Evolutionary conservation across 2,888 invertebrate species (phyloP).

Genomic region (Tenodera sinensis): DNA sequence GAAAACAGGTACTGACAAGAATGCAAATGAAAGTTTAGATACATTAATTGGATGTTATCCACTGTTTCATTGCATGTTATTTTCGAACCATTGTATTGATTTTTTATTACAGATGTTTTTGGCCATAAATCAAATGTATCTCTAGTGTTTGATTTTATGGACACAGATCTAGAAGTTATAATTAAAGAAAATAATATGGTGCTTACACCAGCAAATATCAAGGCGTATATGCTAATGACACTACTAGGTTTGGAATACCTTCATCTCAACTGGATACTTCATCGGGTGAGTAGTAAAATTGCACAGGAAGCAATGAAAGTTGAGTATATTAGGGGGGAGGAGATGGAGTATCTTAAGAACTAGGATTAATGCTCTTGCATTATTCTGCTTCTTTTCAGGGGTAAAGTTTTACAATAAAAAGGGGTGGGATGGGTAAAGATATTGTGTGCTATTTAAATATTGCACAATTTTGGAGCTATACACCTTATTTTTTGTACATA

Average conservation of each 20-base stretch:
- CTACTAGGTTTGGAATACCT: slow-evolving; percentile 91
- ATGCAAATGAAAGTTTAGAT: too few species aligned
- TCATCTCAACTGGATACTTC: slow-evolving; percentile 93
- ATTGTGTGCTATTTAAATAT: too few species aligned
- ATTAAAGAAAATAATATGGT: slow-evolving; percentile 86
- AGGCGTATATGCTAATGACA: slow-evolving; percentile 94
- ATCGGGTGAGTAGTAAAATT: slow-evolving; percentile 62
- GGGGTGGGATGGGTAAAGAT: too few species aligned
- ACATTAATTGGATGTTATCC: neutral
- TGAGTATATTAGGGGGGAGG: too few species aligned
- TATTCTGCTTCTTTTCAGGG: too few species aligned
- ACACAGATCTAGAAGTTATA: slow-evolving; percentile 95
- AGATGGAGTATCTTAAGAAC: too few species aligned
- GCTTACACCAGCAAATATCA: slow-evolving; percentile 87
- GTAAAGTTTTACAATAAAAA: too few species aligned
- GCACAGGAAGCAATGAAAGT: too few species aligned
- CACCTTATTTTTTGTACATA: too few species aligned
- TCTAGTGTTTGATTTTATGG: slow-evolving; percentile 99
- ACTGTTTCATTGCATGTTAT: neutral
- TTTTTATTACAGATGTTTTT: slow-evolving; percentile 76
- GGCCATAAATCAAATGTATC: slow-evolving; percentile 98
- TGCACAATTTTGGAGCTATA: too few species aligned
- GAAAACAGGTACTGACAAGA: too few species aligned
- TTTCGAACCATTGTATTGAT: neutral
- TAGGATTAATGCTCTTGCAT: too few species aligned